phyloP scores from a whole-genome alignment of 2,797 vertebrate genomes.

The Eptatretus atami region DNA sequence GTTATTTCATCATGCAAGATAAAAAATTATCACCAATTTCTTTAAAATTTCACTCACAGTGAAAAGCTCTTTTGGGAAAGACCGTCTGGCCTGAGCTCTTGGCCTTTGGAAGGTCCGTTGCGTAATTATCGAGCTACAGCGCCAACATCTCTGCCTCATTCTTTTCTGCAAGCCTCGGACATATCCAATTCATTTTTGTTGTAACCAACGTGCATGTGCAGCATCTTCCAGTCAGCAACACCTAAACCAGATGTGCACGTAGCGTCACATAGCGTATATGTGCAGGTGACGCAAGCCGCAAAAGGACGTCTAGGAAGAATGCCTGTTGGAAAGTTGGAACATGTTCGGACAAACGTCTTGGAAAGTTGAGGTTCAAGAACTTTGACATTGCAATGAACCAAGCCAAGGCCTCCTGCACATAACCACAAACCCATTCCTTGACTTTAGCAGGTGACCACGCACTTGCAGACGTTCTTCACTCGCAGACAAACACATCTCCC shows the following conservation, averaged over 20 bases:
- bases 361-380: background rate
- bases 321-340: background rate
- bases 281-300: background rate
- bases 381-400: slow-evolving; percentile 1
- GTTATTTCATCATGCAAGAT: too few relatives aligned
- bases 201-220: slow-evolving; percentile 1
- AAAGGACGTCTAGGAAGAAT: background rate
- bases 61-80: background rate
- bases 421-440: slow-evolving; percentile 3
- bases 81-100: background rate
- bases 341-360: too few relatives aligned
- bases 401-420: background rate
- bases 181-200: background rate
- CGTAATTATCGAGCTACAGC: background rate
- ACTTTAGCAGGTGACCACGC: background rate
- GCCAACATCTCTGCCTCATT: background rate
- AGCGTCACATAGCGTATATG: background rate
- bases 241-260: background rate
- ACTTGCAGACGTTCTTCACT: background rate
- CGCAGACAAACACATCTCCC: background rate
- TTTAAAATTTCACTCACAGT: background rate
- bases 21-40: too few relatives aligned
- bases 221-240: slow-evolving; percentile 1
- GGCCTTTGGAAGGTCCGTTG: background rate
- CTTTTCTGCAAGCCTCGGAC: background rate